A percentile compares a stretch with the other conserved stretches of the same genome.
Conservation (phyloP, 92 coral and sea anemone genomes). For the Pocillopora grandis region DNA sequence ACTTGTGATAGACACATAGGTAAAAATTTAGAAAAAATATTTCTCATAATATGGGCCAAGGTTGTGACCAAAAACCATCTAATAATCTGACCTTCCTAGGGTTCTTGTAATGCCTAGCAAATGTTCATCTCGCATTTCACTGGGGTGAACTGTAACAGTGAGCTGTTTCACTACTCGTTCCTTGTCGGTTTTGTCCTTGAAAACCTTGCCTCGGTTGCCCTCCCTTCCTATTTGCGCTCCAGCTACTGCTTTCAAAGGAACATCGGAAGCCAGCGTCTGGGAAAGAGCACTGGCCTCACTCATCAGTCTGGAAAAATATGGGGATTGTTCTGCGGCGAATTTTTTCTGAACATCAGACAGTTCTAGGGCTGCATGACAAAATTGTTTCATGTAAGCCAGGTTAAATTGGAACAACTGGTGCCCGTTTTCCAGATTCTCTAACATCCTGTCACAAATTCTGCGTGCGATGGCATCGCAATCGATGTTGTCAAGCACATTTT, state of each 20-base stretch:
- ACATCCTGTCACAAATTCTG: conserved; percentile 39
- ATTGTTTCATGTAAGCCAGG: conserved; percentile 26
- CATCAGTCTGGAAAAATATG: conserved; percentile 55
- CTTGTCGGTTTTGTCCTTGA: neutral
- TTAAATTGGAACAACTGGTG: conserved; percentile 41
- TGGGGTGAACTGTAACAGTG: neutral
- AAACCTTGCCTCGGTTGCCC: conserved; percentile 52
- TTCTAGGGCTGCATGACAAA: conserved; percentile 32
- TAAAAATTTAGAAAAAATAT: too few relatives aligned
- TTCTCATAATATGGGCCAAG: neutral
- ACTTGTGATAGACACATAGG: too few relatives aligned
- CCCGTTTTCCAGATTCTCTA: conserved; percentile 39
- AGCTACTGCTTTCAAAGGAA: conserved; percentile 13
- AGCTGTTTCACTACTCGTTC: conserved; percentile 28
- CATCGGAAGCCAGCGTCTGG: conserved; percentile 20
- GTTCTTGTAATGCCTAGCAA: conserved; percentile 16
- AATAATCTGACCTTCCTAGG: conserved; percentile 11
- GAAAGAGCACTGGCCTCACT: conserved; percentile 51
- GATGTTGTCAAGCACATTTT: conserved; percentile 52
- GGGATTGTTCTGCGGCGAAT: conserved; percentile 33
- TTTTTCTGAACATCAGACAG: conserved; percentile 43
- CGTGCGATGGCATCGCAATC: conserved; percentile 44
- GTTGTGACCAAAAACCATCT: neutral
- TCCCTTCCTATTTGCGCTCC: conserved; percentile 36
- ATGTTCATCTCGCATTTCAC: neutral